Evolutionary conservation across 2,797 vertebrate genomes (phyloP), one percentile per base, ranked within the genome.

Genomic region (Anabacerthia variegaticeps): DNA sequence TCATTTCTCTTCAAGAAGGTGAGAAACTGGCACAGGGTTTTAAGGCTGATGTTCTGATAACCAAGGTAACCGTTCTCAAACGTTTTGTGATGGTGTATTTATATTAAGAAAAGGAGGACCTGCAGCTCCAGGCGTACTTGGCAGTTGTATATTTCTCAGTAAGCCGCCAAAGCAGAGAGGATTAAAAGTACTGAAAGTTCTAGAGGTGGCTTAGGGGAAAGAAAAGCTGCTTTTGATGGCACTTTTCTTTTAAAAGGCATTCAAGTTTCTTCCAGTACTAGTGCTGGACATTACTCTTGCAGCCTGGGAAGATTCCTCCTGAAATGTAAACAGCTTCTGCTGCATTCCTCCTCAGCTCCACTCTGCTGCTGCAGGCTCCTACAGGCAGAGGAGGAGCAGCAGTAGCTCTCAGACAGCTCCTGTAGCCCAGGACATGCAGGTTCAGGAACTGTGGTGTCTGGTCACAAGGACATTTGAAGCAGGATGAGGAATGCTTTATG

Each of bases 1-100:
- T 89, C 32, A n/a, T 88, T 92, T 77, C 69, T 82, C n/a, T 80
- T 19, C 32, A 14, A 87, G 74, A 67, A 71, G 39, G 41, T 90
- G 77, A 88, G 65, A 88, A 96, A 91, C 20, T 2, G 8, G 3
- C 22, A 0, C 12, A 30, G 26, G 11, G 24, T 66, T 68, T 21
- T 66, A 48, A 51, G 23, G 12, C 30, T 88, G 48, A 26, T 88
- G 14, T n/a, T 79, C 26, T 59, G 63, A 76, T 28, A 63, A 9
- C 37, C 44, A 32, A 59, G 20, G 44, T 2, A 78, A 59, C 43
- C 3, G 1, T 77, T 85, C 73, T 67, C 44, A 49, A 63, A 52
- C 3, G 0, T 23, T 39, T 46, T 73, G 20, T 69, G 32, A 24
- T 1, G 1, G 13, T 32, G 9, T 52, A 14, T 80, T 91, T 91